phyloP scores from a whole-genome alignment of 1,140 invertebrate species.

The Delia radicum region DNA sequence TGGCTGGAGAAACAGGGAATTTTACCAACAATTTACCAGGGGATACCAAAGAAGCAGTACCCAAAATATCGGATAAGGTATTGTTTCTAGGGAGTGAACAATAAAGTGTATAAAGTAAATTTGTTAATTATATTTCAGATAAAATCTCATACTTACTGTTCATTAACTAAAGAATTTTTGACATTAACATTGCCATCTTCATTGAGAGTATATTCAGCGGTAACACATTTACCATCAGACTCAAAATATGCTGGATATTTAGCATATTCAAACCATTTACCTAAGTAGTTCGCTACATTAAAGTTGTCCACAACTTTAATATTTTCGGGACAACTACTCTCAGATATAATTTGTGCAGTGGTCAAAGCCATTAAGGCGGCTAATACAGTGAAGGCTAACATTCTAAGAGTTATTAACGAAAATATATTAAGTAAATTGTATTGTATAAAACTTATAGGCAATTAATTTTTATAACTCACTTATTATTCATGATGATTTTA shows the following conservation, averaged over 20 bases:
- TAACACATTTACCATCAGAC: constrained; percentile 69
- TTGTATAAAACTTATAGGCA: no score
- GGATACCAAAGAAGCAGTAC: background rate
- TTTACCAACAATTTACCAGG: constrained; percentile 22
- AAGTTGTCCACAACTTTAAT: constrained; percentile 13
- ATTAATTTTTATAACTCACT: no score
- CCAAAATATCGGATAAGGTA: background rate
- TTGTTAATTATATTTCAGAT: background rate
- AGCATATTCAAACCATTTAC: constrained; percentile 74
- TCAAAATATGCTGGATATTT: constrained; percentile 74
- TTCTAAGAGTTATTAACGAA: no score
- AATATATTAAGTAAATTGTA: no score
- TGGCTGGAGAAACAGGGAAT: constrained; percentile 7
- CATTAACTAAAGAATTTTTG: constrained; percentile 62
- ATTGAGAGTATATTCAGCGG: constrained; percentile 62
- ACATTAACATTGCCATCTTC: constrained; percentile 63
- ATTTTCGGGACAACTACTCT: constrained; percentile 1
- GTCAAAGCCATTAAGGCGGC: background rate
- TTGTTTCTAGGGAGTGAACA: background rate
- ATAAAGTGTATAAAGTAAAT: background rate
- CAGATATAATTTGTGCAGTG: background rate
- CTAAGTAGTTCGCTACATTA: constrained; percentile 59
- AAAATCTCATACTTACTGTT: constrained; percentile 10
- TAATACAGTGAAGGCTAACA: background rate
- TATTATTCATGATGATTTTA: no score